Evolutionary conservation across 2,888 invertebrate species (phyloP), one percentile per base, ranked within the genome.

Genomic region (Phasia obesa): DNA sequence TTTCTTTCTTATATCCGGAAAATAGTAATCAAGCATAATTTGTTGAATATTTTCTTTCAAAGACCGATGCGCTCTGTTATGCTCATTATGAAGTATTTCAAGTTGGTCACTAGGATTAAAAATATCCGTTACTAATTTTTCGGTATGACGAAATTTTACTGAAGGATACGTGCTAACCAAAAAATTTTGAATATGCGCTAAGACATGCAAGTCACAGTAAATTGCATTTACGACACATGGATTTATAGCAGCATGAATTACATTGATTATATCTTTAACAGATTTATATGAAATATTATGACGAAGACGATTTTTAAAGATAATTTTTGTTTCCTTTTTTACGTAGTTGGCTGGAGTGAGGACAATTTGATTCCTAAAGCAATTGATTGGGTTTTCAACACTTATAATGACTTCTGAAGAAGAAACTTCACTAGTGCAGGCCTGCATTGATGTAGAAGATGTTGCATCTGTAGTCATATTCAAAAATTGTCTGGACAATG

Each of bases 81-180:
- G 78, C 49, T 81, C 81, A 5, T 6, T 67, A 2, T n/a, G 35
- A 38, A 81, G 59, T 47, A 85, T 84, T 55, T 84, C 82, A 23
- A 44, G 35, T 27, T 84, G 77, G n/a, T 80, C 80, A 23, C 74
- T 38, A n/a, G 27, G 47, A 47, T 85, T 74, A 59, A 80, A 82
- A 59, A 84, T 53, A 70, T 85, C 82, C 19, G 64, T 76, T 9
- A 80, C 79, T 5, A 62, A 69, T 64, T 60, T 79, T 17, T n/a
- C 47, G 7, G 60, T 27, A 11, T 67, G 6, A 0, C 71, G 60
- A 15, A 81, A 79, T 49, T 76, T 75, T 15, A 84, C 79, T 0
- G 76, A 79, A 9, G 84, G 75, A 55, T 73, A 79, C 9, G 44
- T 62, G 0, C 47, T 7, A 7, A 70, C 55, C 2, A 38, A 17